These are phyloP conservation scores for Brachionus plicatilis DNA, from an alignment of 1,140 invertebrate species.

Conservation along the genomic window DNA sequence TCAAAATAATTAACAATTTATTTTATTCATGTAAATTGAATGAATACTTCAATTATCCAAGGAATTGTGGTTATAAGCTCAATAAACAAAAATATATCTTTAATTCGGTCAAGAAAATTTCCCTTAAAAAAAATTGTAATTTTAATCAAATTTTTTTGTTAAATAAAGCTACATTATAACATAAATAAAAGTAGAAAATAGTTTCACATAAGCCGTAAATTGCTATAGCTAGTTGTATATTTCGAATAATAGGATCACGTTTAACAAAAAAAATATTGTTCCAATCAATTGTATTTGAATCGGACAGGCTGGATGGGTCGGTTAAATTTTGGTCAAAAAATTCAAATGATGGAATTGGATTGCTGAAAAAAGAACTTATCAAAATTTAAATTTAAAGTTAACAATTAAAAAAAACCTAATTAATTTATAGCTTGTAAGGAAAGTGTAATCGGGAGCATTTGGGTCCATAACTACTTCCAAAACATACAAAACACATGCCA, in stretches of 20 bases:
- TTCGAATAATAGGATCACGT: slow-evolving; percentile 16
- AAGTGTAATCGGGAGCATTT: not conserved
- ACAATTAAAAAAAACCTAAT: not conserved
- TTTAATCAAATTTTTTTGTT: not conserved
- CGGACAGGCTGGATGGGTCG: not conserved
- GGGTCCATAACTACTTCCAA: slow-evolving; percentile 75
- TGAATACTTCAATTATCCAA: slow-evolving; percentile 29
- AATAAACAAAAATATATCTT: slow-evolving; percentile 11
- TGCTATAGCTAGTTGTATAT: slow-evolving; percentile 17
- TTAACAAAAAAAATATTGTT: slow-evolving; percentile 40
- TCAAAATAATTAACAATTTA: not conserved
- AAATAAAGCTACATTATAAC: slow-evolving; percentile 20
- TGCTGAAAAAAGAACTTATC: not conserved
- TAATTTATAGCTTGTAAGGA: not conserved
- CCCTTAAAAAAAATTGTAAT: not conserved
- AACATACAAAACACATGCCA: slow-evolving; percentile 87
- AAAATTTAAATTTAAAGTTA: not conserved
- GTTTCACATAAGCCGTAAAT: slow-evolving; percentile 28
- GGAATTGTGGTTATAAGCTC: slow-evolving; percentile 29
- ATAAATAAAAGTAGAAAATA: slow-evolving; percentile 25
- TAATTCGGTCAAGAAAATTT: slow-evolving; percentile 17
- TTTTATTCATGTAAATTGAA: not conserved
- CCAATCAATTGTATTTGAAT: slow-evolving; percentile 17
- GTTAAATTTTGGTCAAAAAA: not conserved
- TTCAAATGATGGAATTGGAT: not conserved